phyloP scores from a whole-genome alignment of 2,113 vertebrate species.

The Microcebus jonahi region DNA sequence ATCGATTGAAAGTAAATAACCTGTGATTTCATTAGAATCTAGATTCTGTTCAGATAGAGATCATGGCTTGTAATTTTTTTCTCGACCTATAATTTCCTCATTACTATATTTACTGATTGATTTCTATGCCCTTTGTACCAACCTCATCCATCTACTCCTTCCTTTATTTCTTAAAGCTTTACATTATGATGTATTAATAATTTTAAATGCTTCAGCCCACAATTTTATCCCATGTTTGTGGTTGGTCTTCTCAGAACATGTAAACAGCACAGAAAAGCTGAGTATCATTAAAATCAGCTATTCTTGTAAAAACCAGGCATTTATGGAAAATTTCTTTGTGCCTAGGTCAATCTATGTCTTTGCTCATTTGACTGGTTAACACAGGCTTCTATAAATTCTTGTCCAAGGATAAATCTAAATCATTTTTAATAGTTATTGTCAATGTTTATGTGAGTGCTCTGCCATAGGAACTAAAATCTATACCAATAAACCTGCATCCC shows the following conservation, averaged over 20 bases:
- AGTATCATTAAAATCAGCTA: not conserved
- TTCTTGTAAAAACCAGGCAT: not conserved
- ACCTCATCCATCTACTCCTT: accelerated
- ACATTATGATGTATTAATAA: not conserved
- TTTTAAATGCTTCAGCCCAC: not conserved
- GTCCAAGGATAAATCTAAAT: not conserved
- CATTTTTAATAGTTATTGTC: not conserved
- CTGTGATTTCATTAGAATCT: not conserved
- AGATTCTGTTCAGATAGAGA: not conserved
- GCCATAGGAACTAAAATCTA: not conserved
- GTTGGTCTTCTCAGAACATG: not conserved
- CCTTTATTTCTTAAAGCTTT: not conserved
- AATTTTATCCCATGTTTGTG: not conserved
- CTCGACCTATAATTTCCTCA: not conserved
- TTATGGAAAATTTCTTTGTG: not conserved
- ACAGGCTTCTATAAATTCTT: not conserved
- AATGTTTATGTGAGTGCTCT: not conserved
- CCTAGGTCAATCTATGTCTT: not conserved
- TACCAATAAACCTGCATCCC: not conserved
- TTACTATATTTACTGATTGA: not conserved
- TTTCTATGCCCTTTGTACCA: not conserved
- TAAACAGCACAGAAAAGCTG: not conserved
- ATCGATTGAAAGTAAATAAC: not conserved
- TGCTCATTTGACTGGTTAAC: not conserved
- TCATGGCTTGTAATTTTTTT: not conserved